Percentiles rank a stretch among this genome's conserved stretches.
Evolutionary conservation across 2,797 vertebrate genomes (phyloP).

Genomic region (Micrastur ruficollis): DNA sequence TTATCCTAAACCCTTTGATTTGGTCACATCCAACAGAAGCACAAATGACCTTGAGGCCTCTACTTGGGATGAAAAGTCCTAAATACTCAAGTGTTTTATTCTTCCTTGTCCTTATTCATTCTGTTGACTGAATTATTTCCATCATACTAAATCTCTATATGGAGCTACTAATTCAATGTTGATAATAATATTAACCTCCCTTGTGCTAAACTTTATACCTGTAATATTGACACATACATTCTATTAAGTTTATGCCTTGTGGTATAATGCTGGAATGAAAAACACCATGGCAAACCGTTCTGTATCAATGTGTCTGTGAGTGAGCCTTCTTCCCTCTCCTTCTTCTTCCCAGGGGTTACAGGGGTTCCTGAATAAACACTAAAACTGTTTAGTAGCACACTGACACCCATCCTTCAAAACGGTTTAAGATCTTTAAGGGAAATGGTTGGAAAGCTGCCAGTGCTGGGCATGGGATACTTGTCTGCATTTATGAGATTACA

Average conservation of each 20-base stretch:
- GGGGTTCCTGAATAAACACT: neutral
- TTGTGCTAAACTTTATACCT: neutral
- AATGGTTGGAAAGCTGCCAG: neutral
- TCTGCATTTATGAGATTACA: neutral
- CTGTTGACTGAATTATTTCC: neutral
- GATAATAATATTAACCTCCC: neutral
- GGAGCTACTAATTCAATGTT: neutral
- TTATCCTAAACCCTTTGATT: neutral
- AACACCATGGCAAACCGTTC: neutral
- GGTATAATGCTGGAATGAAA: neutral
- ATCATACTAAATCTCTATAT: neutral
- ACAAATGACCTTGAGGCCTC: neutral
- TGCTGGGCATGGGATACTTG: neutral
- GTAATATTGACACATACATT: neutral
- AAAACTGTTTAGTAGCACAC: neutral
- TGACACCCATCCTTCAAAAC: neutral
- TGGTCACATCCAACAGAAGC: neutral
- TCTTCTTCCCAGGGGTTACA: neutral
- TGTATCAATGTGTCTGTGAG: fast-evolving
- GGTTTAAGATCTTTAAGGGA: neutral
- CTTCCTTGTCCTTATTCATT: neutral
- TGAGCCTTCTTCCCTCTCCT: neutral
- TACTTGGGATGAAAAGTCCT: neutral
- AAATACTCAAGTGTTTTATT: neutral
- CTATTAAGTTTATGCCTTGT: neutral